These are phyloP conservation scores for Cyclopterus lumpus DNA, from an alignment of 2,797 vertebrate species.

Conservation along the genomic window DNA sequence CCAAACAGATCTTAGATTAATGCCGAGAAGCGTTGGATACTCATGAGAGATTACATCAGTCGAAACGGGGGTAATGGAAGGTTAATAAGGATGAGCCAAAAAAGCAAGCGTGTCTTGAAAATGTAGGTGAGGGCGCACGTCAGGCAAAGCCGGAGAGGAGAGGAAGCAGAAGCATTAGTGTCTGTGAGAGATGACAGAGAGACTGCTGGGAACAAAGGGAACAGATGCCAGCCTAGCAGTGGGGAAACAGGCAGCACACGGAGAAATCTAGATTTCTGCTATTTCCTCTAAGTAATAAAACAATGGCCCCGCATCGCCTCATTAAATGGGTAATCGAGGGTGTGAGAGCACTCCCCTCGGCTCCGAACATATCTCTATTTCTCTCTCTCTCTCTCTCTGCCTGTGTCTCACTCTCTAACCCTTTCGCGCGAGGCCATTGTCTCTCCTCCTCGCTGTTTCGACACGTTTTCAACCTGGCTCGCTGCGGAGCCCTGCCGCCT, in stretches of 20 bases:
- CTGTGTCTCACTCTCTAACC: slow-evolving; percentile 49
- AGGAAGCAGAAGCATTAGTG: slow-evolving; percentile 63
- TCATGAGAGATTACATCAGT: slow-evolving; percentile 57
- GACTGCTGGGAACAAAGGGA: slow-evolving; percentile 68
- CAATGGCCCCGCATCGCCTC: slow-evolving; percentile 76
- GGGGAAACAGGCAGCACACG: slow-evolving; percentile 70
- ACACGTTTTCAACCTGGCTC: slow-evolving; percentile 65
- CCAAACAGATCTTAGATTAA: slow-evolving; percentile 54
- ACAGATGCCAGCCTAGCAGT: slow-evolving; percentile 79
- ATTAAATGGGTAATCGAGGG: slow-evolving; percentile 82
- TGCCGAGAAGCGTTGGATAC: slow-evolving; percentile 23
- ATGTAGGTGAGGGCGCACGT: slow-evolving; percentile 58
- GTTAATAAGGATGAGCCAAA: slow-evolving; percentile 66
- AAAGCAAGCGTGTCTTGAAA: slow-evolving; percentile 53
- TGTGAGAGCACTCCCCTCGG: slow-evolving; percentile 76
- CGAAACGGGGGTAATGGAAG: slow-evolving; percentile 55
- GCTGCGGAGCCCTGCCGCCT: slow-evolving; percentile 45
- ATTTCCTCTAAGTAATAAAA: slow-evolving; percentile 82
- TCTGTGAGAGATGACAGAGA: slow-evolving; percentile 65
- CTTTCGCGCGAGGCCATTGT: slow-evolving; percentile 50
- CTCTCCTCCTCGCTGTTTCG: slow-evolving; percentile 53
- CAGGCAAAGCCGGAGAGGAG: slow-evolving; percentile 43
- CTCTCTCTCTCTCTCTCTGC: slow-evolving; percentile 33
- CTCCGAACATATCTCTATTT: slow-evolving; percentile 61
- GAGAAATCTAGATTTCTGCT: slow-evolving; percentile 73